Evolutionary conservation across 2,113 vertebrate genomes (phyloP).

Genomic region (Syrrhaptes paradoxus): DNA sequence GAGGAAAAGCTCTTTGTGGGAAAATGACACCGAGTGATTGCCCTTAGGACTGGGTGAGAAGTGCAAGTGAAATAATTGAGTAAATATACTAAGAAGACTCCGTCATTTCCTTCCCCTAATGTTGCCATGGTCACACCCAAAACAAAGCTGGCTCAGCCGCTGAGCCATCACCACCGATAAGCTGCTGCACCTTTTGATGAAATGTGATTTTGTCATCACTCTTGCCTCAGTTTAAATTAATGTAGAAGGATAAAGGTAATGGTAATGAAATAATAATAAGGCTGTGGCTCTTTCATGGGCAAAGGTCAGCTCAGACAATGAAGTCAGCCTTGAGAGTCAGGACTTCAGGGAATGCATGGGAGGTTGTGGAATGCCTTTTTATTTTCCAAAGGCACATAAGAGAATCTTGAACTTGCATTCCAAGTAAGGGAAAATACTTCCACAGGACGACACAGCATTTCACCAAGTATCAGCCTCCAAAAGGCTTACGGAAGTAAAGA

Average conservation of each 20-base stretch:
- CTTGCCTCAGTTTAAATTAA: not conserved
- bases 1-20: not conserved
- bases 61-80: conserved; percentile 53
- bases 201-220: not conserved
- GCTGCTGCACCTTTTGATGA: not conserved
- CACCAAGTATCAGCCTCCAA: not conserved
- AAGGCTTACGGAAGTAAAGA: not conserved
- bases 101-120: conserved; percentile 35
- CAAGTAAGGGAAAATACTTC: conserved; percentile 13
- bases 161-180: not conserved
- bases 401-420: not conserved
- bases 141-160: conserved; percentile 15
- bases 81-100: not conserved
- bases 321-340: not conserved
- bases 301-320: not conserved
- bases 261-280: not conserved
- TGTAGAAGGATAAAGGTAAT: not conserved
- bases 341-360: not conserved
- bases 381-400: not conserved
- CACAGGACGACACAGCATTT: not conserved
- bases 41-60: conserved; percentile 17
- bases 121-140: conserved; percentile 41
- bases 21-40: not conserved
- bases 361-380: not conserved
- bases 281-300: not conserved